A percentile compares a stretch with the other conserved stretches of the same genome.
phyloP scores from a whole-genome alignment of 1,140 invertebrate genomes.

The Hermatobates lingyangjiaoensis region DNA sequence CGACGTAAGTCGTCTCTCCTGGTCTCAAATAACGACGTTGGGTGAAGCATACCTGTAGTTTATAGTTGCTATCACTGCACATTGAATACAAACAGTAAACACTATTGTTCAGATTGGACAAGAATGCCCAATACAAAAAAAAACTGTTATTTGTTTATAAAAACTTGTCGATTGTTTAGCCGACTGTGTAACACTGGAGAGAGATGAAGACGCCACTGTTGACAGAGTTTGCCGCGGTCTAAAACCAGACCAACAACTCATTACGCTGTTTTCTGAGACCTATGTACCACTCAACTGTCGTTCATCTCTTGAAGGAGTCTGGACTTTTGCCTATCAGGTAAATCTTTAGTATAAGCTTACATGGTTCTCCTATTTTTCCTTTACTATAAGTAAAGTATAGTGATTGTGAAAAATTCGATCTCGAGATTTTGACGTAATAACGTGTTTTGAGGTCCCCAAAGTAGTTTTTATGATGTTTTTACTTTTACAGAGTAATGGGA shows the following conservation, averaged over 20 bases:
- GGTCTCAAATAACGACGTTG: neutral
- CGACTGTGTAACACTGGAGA: conserved; percentile 48
- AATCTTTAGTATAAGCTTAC: too few species aligned
- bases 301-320: conserved; percentile 81
- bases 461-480: too few species aligned
- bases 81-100: neutral
- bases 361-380: too few species aligned
- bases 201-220: conserved; percentile 42
- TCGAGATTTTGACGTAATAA: too few species aligned
- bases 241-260: conserved; percentile 54
- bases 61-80: neutral
- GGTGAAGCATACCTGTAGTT: neutral
- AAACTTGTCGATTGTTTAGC: conserved; percentile 31
- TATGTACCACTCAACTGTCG: conserved; percentile 79
- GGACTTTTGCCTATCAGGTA: conserved; percentile 83
- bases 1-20: too few species aligned
- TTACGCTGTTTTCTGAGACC: conserved; percentile 78
- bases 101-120: neutral
- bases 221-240: conserved; percentile 55
- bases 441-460: too few species aligned
- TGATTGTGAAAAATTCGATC: too few species aligned
- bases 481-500: too few species aligned
- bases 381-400: too few species aligned
- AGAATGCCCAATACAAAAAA: neutral
- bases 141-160: conserved; percentile 12